Percentiles rank a stretch among this genome's conserved stretches.
Evolutionary conservation across 2,888 invertebrate genomes (phyloP).

Genomic region (Andricus curvator): DNA sequence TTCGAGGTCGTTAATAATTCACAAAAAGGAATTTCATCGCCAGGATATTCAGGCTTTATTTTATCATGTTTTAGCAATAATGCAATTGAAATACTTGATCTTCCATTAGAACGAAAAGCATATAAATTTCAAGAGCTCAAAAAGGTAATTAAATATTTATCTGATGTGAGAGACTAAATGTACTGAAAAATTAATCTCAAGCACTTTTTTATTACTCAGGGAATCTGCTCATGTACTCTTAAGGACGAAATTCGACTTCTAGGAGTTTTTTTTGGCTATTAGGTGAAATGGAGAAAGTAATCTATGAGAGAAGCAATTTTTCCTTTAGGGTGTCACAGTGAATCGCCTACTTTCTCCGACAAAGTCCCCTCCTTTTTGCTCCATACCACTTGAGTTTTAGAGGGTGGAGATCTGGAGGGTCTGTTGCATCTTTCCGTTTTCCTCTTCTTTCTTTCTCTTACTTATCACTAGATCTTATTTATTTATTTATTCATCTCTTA

Average conservation of each 20-base stretch:
- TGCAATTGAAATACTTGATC: too few species aligned
- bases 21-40: too few species aligned
- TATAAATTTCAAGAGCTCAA: too few species aligned
- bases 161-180: neutral
- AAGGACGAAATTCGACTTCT: neutral
- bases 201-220: neutral
- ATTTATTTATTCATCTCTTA: too few species aligned
- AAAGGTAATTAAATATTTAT: neutral
- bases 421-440: constrained; percentile 7
- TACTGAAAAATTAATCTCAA: neutral
- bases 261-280: neutral
- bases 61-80: too few species aligned
- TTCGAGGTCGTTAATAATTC: too few species aligned
- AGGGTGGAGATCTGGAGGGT: neutral
- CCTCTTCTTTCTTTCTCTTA: neutral
- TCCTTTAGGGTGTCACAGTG: constrained; percentile 3
- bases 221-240: neutral
- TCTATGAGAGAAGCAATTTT: constrained; percentile 3
- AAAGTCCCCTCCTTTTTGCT: neutral
- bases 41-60: too few species aligned
- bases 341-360: constrained; percentile 17
- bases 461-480: neutral
- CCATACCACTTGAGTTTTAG: neutral
- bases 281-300: constrained; percentile 13
- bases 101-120: too few species aligned